Conservation (phyloP, 2,113 vertebrate genomes). For the Prinia subflava region DNA sequence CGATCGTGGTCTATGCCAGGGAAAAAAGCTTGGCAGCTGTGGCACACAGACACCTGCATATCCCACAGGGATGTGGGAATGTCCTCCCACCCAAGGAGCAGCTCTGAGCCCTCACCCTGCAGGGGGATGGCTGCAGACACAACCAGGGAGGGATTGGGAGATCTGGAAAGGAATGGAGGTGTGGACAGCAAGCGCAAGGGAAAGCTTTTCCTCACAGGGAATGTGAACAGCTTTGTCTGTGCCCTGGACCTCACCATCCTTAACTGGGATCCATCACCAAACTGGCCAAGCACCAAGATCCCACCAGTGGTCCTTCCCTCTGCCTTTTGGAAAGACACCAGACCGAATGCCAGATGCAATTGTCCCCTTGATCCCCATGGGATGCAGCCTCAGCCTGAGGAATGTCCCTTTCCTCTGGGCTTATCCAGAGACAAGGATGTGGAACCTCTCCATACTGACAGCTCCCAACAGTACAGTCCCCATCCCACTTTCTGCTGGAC, state of each 20-base stretch:
- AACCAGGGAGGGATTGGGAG: fast-evolving
- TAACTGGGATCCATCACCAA: neutral
- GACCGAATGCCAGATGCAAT: neutral
- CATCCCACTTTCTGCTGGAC: neutral
- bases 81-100: neutral
- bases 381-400: fast-evolving
- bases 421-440: neutral
- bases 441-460: neutral
- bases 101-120: neutral
- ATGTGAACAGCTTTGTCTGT: fast-evolving
- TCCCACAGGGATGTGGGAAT: neutral
- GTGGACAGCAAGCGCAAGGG: fast-evolving
- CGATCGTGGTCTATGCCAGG: neutral
- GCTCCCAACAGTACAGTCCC: neutral
- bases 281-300: neutral
- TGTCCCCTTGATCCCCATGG: neutral
- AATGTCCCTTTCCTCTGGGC: neutral
- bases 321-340: neutral
- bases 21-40: fast-evolving
- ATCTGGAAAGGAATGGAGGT: neutral
- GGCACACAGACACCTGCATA: fast-evolving
- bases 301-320: neutral
- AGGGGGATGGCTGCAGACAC: neutral
- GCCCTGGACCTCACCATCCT: neutral
- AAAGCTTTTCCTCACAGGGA: neutral